phyloP scores from a whole-genome alignment of 92 coral and sea anemone species.

The Pocillopora grandis region DNA sequence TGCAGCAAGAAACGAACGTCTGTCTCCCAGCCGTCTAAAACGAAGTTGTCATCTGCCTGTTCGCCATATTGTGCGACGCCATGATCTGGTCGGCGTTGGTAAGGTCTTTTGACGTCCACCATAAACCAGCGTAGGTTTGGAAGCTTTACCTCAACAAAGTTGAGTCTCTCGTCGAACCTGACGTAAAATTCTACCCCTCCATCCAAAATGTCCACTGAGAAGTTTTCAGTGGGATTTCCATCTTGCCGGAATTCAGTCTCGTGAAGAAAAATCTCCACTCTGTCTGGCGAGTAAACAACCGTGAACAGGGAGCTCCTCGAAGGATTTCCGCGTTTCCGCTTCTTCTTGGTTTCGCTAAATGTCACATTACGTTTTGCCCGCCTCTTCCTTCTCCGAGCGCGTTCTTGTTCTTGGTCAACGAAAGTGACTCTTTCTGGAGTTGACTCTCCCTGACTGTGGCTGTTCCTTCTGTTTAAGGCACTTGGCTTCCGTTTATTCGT shows the following conservation, averaged over 20 bases:
- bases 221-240: slow-evolving; percentile 32
- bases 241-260: slow-evolving; percentile 35
- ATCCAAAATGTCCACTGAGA: slow-evolving; percentile 45
- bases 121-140: slow-evolving; percentile 88
- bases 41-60: slow-evolving; percentile 2
- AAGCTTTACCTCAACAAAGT: slow-evolving; percentile 59
- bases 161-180: slow-evolving; percentile 56
- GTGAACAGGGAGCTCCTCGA: slow-evolving; percentile 84
- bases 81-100: slow-evolving; percentile 61
- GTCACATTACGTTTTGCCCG: background rate
- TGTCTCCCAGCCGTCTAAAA: slow-evolving; percentile 78
- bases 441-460: too few species aligned
- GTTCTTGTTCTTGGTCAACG: slow-evolving; percentile 9
- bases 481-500: slow-evolving; percentile 39
- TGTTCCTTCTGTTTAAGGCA: too few species aligned
- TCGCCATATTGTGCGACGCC: slow-evolving; percentile 57
- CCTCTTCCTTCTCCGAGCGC: slow-evolving; percentile 15
- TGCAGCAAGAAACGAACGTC: slow-evolving; percentile 88
- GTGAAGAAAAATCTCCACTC: slow-evolving; percentile 46
- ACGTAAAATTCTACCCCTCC: slow-evolving; percentile 53
- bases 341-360: slow-evolving; percentile 9
- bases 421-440: background rate
- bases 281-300: slow-evolving; percentile 51
- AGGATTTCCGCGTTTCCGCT: slow-evolving; percentile 70
- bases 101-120: slow-evolving; percentile 83